Base-by-base conservation (phyloP, 2,888 invertebrate species). In the Drosophila multiciliata region DNA sequence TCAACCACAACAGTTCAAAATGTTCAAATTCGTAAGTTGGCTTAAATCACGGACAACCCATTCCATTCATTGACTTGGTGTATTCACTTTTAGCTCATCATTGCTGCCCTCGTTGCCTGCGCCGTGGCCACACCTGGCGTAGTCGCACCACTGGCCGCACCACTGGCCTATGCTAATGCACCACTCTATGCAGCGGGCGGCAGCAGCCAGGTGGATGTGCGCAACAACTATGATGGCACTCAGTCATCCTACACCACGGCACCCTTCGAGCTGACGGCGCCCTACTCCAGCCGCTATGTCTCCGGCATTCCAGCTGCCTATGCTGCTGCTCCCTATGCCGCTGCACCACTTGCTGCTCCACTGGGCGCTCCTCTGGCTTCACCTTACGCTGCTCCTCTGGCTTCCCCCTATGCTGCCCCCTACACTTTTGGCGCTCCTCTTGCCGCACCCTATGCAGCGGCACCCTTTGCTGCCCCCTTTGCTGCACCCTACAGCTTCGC, bases 151-250 rank as follows among this genome's bases (percentile, higher is more conserved):
- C 77, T 87, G 20, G 73, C 75, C 2, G 80, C 90, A n/a, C 80
- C 93, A 75, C 42, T 88, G 53, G 92, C 94, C 70, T 94, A 93
- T 64, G 93, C 94, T 72, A 93, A 94, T 64, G 94, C 94, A 67
- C 94, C 92, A 11, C 66, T 92, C 20, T 92, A 89, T 54, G 90
- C 92, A 36, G 86, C 91, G 12, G 91, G 90, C 12, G 90, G 92
- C 60, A 91, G 91, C 71, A 91, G 89, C 58, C 92, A 92, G 77
- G 78, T 92, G 55, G 92, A 92, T 77, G 80, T 92, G 1, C 91
- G 92, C 64, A 85, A 91, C 71, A 92, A 90, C 66, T 92, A 86
- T 45, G 92, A 91, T 67, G 91, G 91, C 55, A 87, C 85, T 20
- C 84, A 83, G 17, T 92, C 92, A 5, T 92, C 91, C 36, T 92